Conservation (phyloP, 2,888 invertebrate genomes). For the Eristalis arbustorum region DNA sequence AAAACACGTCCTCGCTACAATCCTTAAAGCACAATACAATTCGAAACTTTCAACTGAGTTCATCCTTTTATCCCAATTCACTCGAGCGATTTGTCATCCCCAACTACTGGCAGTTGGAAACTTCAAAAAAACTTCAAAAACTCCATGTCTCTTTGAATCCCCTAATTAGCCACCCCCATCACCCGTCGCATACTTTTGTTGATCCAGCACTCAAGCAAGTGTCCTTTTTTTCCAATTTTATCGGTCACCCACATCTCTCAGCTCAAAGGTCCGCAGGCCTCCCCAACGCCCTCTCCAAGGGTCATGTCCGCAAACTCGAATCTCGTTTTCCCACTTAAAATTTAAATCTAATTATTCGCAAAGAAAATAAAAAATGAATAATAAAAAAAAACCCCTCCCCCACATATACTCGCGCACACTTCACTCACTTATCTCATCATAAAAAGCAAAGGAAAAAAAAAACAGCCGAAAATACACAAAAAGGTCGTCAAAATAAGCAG, state of each 20-base stretch:
- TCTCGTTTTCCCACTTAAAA: constrained; percentile 63
- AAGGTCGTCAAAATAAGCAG: constrained; percentile 59
- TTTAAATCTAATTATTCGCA: constrained; percentile 63
- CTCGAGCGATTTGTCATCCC: background rate
- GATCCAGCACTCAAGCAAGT: background rate
- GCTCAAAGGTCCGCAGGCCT: background rate
- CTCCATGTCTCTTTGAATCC: constrained; percentile 9
- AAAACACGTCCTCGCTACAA: no score
- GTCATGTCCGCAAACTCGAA: constrained; percentile 18
- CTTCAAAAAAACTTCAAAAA: background rate
- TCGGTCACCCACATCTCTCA: constrained; percentile 12
- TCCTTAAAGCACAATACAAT: no score
- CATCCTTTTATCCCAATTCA: background rate
- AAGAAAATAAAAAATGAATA: constrained; percentile 26
- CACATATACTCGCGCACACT: constrained; percentile 34
- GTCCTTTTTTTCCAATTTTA: background rate
- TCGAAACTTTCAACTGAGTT: background rate
- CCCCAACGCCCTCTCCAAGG: background rate
- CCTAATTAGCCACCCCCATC: constrained; percentile 21
- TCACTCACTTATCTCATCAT: constrained; percentile 66
- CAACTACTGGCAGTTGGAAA: background rate
- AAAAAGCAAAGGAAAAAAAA: constrained; percentile 1
- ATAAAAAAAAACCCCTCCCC: background rate
- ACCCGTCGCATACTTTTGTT: background rate
- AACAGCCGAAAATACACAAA: constrained; percentile 54